Conservation (phyloP, 2,888 invertebrate species). For the Dynastes hyllus region DNA sequence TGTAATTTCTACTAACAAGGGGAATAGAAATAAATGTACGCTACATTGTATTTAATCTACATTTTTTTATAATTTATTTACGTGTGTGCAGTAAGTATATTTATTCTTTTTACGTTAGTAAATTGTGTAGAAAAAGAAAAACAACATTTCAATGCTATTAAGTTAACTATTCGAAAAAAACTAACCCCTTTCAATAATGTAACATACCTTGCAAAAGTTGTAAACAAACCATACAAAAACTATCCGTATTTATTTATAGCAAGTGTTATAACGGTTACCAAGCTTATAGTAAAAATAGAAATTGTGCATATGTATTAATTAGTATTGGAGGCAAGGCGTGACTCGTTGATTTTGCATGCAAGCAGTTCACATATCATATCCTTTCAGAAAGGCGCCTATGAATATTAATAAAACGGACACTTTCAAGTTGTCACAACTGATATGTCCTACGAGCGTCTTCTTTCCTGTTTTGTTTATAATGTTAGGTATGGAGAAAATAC, state of each 20-base stretch:
- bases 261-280: conserved; percentile 29
- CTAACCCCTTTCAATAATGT: background rate
- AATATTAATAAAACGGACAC: conserved; percentile 61
- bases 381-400: conserved; percentile 61
- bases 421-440: conserved; percentile 57
- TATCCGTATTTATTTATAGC: conserved; percentile 41
- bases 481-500: conserved; percentile 49
- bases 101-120: background rate
- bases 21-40: too few species aligned
- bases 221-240: conserved; percentile 26
- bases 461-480: conserved; percentile 61
- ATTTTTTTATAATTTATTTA: background rate
- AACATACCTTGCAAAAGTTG: background rate
- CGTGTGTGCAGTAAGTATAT: background rate
- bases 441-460: conserved; percentile 58
- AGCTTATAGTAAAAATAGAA: conserved; percentile 41
- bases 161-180: background rate
- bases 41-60: too few species aligned
- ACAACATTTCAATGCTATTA: conserved; percentile 16
- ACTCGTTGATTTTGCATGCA: conserved; percentile 62
- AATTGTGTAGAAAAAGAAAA: background rate
- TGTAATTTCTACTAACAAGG: too few species aligned
- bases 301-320: conserved; percentile 43
- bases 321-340: conserved; percentile 41
- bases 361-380: conserved; percentile 63